Evolutionary conservation across 2,888 invertebrate genomes (phyloP).

Genomic region (Deilephila porcellus): DNA sequence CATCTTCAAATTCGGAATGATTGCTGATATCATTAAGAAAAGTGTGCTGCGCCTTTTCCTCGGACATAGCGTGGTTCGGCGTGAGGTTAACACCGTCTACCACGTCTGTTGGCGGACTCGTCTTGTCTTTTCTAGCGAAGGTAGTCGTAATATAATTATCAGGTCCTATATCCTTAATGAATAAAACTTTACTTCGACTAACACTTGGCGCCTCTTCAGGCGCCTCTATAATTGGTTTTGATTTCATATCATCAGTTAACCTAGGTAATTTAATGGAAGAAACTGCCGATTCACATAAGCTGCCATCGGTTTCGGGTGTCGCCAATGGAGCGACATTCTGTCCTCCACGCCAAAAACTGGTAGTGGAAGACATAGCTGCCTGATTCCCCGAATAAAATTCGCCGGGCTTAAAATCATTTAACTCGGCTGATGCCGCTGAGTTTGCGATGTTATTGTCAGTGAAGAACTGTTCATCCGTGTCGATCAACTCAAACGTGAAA

Average conservation of each 20-base stretch:
- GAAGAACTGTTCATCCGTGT: constrained; percentile 89
- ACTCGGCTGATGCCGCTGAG: constrained; percentile 68
- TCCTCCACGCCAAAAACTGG: constrained; percentile 75
- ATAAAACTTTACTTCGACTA: constrained; percentile 84
- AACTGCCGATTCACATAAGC: constrained; percentile 83
- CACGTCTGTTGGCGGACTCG: constrained; percentile 56
- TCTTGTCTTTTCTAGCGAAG: constrained; percentile 79
- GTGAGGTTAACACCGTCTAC: constrained; percentile 68
- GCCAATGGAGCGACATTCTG: constrained; percentile 84
- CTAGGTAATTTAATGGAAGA: constrained; percentile 81
- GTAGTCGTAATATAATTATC: constrained; percentile 90
- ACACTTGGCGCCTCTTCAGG: constrained; percentile 71
- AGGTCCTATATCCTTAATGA: constrained; percentile 88
- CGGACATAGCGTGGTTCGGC: constrained; percentile 75
- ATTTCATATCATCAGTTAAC: constrained; percentile 73
- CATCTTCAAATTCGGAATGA: constrained; percentile 80
- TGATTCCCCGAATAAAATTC: constrained; percentile 80
- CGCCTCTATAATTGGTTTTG: constrained; percentile 69
- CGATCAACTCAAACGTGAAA: constrained; percentile 93
- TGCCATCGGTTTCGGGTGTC: constrained; percentile 86
- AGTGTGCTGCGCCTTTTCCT: constrained; percentile 79
- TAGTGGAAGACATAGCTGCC: constrained; percentile 67
- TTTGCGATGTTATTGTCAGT: constrained; percentile 80
- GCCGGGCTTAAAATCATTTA: constrained; percentile 80
- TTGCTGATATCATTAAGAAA: constrained; percentile 80